Conservation (phyloP, 2,113 vertebrate genomes). For the Bos javanicus region DNA sequence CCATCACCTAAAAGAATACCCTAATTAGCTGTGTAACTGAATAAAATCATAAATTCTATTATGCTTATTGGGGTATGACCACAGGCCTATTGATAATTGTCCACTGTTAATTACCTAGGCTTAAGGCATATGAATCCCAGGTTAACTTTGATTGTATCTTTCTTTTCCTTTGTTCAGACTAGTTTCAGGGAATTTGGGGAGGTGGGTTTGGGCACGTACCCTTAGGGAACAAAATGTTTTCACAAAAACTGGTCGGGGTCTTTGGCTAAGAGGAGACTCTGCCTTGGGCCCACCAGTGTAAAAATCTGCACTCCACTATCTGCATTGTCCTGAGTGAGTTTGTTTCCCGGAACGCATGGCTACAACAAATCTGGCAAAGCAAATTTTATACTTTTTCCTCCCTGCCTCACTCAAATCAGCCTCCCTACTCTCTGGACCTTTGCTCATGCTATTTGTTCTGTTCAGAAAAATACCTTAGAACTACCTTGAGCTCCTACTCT, state of each 20-base stretch:
- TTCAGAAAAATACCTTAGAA: not conserved
- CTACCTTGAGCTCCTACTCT: not conserved
- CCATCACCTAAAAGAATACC: not conserved
- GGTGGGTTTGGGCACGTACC: not conserved
- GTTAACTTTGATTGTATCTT: not conserved
- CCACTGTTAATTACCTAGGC: not conserved
- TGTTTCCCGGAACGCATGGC: not conserved
- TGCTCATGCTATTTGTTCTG: not conserved
- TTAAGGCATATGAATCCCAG: not conserved
- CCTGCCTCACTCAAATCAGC: not conserved
- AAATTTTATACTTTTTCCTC: not conserved
- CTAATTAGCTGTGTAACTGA: not conserved
- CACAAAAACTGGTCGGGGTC: not conserved
- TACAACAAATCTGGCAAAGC: not conserved
- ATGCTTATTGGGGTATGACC: not conserved
- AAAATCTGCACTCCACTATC: not conserved
- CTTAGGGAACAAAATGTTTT: not conserved
- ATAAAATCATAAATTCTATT: not conserved
- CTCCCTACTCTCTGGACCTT: not conserved
- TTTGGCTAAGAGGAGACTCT: not conserved
- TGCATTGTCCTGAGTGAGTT: not conserved
- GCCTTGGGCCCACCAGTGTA: not conserved
- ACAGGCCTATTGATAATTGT: not conserved
- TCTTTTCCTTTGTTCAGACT: not conserved
- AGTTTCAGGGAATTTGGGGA: not conserved